Base-by-base conservation (phyloP, 2,888 invertebrate genomes). In the Ernsta delagoae region DNA sequence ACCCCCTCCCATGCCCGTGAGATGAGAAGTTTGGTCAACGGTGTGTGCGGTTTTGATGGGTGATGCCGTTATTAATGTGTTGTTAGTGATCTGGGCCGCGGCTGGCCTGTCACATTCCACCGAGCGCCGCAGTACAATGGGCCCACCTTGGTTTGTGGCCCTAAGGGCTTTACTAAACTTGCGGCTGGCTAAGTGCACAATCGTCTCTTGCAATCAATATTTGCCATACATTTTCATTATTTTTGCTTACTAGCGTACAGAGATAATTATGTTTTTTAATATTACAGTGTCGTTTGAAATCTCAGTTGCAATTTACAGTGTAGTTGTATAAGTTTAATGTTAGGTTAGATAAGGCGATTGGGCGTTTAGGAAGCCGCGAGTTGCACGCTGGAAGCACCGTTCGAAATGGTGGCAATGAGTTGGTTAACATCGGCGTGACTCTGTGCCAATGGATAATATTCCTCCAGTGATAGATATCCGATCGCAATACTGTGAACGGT, bases 391-490 rank as follows among this genome's bases (percentile, higher is more conserved):
- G 34, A 56, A 56, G 59, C 67, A 63, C 66, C 67, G 66, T 66
- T 66, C n/a, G 57, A 62, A 63, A 69, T 63, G 69, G 69, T 69
- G 68, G 56, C 48, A 68, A 50, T 34, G 69, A 59, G 69, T 45
- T 56, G 66, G 71, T 64, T 54, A 31, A 59, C 70, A 68, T 39
- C 63, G 65, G 61, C 66, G 72, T 72, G 56, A 61, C 56, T 65
- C 75, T 73, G 79, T 83, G 83, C 82, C 86, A 82, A 79, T 77
- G 79, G 80, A 79, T 71, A 76, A 74, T 78, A 79, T 81, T 81
- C 83, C 84, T 80, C 87, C 88, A 88, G 88, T 88, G 87, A 89
- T 86, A 83, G 75, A 78, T 45, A 48, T 77, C 79, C 83, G 79
- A 77, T 79, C 81, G 82, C 83, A 76, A 71, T 53, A 75, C 75